Evolutionary conservation across 2,113 vertebrate genomes (phyloP).

Genomic region (Xiphorhynchus elegans): DNA sequence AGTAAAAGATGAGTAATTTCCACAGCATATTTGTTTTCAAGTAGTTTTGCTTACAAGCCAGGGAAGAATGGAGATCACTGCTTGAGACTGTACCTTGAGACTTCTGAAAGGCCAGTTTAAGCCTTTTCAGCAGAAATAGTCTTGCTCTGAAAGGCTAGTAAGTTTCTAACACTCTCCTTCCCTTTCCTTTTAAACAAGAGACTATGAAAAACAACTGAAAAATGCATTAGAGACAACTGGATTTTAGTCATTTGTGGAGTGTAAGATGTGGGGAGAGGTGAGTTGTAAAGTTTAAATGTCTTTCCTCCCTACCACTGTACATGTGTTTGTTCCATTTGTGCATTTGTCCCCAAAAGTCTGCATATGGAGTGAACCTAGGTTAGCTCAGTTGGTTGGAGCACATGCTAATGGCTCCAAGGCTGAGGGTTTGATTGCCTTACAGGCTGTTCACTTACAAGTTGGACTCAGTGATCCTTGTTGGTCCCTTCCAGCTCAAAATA

Average conservation of each 20-base stretch:
- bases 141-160: background rate
- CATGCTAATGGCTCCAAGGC: background rate
- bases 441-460: rapidly evolving
- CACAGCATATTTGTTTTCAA: background rate
- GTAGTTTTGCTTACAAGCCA: background rate
- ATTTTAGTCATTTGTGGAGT: background rate
- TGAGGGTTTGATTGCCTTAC: rapidly evolving
- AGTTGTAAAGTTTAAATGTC: background rate
- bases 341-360: background rate
- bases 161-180: background rate
- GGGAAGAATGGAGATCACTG: background rate
- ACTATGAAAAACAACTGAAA: background rate
- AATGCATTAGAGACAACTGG: background rate
- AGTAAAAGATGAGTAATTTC: background rate
- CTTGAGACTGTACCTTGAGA: background rate
- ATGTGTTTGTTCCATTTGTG: background rate
- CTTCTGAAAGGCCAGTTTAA: background rate
- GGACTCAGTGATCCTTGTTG: background rate
- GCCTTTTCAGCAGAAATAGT: background rate
- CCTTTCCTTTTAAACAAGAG: background rate
- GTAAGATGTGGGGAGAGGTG: background rate
- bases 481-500: background rate
- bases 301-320: background rate
- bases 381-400: background rate
- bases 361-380: background rate